These are phyloP conservation scores for Pelvicachromis taeniatus DNA, from an alignment of 2,113 vertebrate species.

Conservation along the genomic window DNA sequence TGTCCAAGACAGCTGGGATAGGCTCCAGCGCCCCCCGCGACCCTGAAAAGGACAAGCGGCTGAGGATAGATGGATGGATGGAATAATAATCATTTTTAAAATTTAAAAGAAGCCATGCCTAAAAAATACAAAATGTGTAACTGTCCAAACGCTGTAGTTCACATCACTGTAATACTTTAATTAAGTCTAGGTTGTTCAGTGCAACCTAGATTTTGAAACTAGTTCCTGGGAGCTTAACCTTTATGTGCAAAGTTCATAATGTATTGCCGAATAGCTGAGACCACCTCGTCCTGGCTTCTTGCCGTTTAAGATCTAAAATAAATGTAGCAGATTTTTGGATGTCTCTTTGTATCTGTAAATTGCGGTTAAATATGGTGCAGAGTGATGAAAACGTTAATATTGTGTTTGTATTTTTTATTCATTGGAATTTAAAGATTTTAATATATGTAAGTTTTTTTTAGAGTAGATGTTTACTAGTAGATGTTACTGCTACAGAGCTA, in stretches of 20 bases:
- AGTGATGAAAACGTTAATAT: background rate
- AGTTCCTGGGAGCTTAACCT: background rate
- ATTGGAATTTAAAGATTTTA: background rate
- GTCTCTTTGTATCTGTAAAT: background rate
- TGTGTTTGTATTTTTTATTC: background rate
- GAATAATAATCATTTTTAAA: too few species aligned
- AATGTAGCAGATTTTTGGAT: background rate
- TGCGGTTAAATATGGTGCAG: background rate
- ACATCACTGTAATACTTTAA: background rate
- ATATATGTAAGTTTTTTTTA: background rate
- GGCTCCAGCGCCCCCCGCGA: too few species aligned
- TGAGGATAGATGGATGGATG: too few species aligned
- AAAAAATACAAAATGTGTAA: background rate
- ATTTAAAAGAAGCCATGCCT: background rate
- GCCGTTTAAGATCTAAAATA: background rate
- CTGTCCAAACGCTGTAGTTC: background rate
- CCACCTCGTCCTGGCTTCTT: background rate
- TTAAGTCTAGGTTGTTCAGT: background rate
- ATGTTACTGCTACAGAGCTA: background rate
- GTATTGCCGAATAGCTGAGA: background rate
- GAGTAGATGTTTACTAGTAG: background rate
- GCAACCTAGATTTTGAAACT: background rate
- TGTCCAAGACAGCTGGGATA: too few species aligned
- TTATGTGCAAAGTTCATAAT: background rate
- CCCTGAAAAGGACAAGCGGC: too few species aligned